Evolutionary conservation across 2,113 vertebrate species (phyloP).

Genomic region (rat (Rattus norvegicus)): GRCr8 NC_086019.1:32779501-32780000

Average conservation of each 20-base stretch:
- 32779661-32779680: background rate
- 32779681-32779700: background rate
- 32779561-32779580: background rate
- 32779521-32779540: too few species aligned
- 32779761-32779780: background rate
- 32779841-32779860: accelerated
- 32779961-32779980: background rate
- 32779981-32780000: background rate
- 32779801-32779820: background rate
- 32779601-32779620: background rate
- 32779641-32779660: background rate
- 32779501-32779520: background rate
- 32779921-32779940: accelerated
- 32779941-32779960: background rate
- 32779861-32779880: background rate
- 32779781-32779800: background rate
- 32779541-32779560: background rate
- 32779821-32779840: accelerated
- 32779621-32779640: background rate
- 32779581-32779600: background rate
- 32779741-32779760: background rate
- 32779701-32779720: background rate
- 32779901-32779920: background rate
- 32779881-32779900: background rate
- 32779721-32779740: background rate